Evolutionary conservation across 2,797 vertebrate species (phyloP).

Genomic region (Percopsis omiscomaycus): DNA sequence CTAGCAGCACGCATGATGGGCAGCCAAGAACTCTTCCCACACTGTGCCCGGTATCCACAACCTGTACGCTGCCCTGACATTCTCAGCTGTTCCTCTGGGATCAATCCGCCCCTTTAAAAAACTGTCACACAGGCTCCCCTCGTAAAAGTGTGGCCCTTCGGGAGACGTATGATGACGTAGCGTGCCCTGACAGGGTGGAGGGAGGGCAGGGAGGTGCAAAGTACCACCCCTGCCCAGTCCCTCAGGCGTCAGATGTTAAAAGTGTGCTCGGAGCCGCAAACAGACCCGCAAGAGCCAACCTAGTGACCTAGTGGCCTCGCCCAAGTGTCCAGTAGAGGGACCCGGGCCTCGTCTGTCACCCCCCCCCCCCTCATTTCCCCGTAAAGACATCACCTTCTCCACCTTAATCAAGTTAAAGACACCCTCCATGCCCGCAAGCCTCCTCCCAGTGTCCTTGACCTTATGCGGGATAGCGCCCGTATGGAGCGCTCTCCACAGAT

Average conservation of each 20-base stretch:
- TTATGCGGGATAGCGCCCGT: constrained; percentile 36
- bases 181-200: constrained; percentile 34
- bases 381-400: constrained; percentile 43
- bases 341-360: constrained; percentile 46
- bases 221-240: constrained; percentile 34
- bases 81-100: constrained; percentile 52
- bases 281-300: constrained; percentile 29
- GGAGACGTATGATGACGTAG: constrained; percentile 26
- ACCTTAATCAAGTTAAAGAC: constrained; percentile 55
- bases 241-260: constrained; percentile 65
- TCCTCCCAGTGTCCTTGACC: constrained; percentile 53
- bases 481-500: constrained; percentile 33
- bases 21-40: neutral
- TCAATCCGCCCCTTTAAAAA: constrained; percentile 59
- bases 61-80: constrained; percentile 39
- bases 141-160: constrained; percentile 26
- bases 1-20: neutral
- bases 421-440: constrained; percentile 29
- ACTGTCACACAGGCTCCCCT: constrained; percentile 49
- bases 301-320: constrained; percentile 55
- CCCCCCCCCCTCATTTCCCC: constrained; percentile 50
- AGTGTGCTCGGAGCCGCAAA: constrained; percentile 57
- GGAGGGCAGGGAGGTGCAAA: constrained; percentile 35
- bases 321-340: constrained; percentile 31
- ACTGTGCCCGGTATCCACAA: neutral